These are phyloP conservation scores for Melanostoma scalare DNA, from an alignment of 2,888 invertebrate genomes.

Conservation along the genomic window DNA sequence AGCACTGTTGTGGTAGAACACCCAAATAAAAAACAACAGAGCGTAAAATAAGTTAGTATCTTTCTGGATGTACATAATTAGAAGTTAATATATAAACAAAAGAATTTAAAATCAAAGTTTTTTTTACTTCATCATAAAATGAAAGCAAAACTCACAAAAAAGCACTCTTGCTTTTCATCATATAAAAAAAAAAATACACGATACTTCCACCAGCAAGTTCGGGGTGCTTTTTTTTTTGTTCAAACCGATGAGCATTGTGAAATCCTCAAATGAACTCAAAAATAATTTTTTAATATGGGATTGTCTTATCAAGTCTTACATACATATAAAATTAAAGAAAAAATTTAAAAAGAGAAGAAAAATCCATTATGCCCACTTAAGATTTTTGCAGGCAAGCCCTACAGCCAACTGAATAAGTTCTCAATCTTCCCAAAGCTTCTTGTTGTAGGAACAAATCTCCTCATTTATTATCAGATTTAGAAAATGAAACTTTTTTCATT, in stretches of 20 bases:
- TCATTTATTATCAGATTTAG: constrained; percentile 70
- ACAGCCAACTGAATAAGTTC: constrained; percentile 49
- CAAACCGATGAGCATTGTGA: neutral
- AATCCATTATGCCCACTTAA: constrained; percentile 35
- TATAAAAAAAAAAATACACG: too few relatives aligned
- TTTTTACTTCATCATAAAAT: too few relatives aligned
- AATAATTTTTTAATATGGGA: neutral
- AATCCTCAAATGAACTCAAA: neutral
- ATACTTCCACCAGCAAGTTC: too few relatives aligned
- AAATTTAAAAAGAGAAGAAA: constrained; percentile 10
- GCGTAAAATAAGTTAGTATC: too few relatives aligned
- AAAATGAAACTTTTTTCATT: constrained; percentile 39
- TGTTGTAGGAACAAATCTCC: constrained; percentile 60
- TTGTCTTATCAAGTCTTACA: too few relatives aligned
- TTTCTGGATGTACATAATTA: too few relatives aligned
- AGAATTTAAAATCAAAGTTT: too few relatives aligned
- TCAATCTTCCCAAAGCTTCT: constrained; percentile 34
- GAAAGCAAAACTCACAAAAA: too few relatives aligned
- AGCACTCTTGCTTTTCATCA: too few relatives aligned
- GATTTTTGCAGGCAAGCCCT: constrained; percentile 34
- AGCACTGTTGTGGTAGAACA: too few relatives aligned
- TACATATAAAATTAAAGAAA: neutral
- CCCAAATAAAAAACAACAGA: too few relatives aligned
- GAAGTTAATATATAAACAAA: too few relatives aligned
- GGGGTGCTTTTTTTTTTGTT: neutral